phyloP scores from a whole-genome alignment of 2,888 invertebrate species.

The Drosophila paramelanica region DNA sequence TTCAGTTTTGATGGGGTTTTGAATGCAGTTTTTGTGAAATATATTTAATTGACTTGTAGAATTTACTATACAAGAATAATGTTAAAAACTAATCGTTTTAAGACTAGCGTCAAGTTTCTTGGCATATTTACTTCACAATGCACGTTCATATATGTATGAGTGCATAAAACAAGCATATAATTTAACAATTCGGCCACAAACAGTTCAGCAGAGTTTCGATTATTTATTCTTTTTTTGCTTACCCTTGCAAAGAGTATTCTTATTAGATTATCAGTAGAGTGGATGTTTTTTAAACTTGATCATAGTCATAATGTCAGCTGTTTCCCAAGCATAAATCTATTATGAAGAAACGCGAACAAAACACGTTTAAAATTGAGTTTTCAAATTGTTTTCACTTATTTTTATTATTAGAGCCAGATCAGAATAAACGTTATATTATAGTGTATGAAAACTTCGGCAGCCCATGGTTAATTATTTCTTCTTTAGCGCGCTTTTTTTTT shows the following conservation, averaged over 20 bases:
- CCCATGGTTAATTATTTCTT: neutral
- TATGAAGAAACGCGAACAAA: too few species aligned
- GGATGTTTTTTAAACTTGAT: too few species aligned
- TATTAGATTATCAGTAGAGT: too few species aligned
- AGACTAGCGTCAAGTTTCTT: neutral
- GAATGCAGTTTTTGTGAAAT: too few species aligned
- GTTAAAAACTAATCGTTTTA: constrained; percentile 21
- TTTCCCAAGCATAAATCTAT: too few species aligned
- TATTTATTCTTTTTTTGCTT: neutral
- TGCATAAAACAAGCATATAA: constrained; percentile 29
- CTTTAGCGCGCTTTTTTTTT: neutral
- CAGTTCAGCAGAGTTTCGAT: constrained; percentile 24
- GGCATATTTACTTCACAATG: constrained; percentile 4
- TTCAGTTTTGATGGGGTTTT: too few species aligned
- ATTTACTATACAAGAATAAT: too few species aligned
- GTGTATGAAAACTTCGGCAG: constrained; percentile 7
- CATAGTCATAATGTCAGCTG: too few species aligned
- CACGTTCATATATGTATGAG: constrained; percentile 9
- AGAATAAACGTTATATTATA: neutral
- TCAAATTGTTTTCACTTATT: too few species aligned
- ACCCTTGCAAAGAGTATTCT: neutral
- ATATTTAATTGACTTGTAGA: neutral
- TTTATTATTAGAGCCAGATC: too few species aligned
- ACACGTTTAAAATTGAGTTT: too few species aligned
- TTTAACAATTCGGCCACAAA: constrained; percentile 35